Evolutionary conservation across 2,113 vertebrate genomes (phyloP).

Genomic region (Onychostruthus taczanowskii): DNA sequence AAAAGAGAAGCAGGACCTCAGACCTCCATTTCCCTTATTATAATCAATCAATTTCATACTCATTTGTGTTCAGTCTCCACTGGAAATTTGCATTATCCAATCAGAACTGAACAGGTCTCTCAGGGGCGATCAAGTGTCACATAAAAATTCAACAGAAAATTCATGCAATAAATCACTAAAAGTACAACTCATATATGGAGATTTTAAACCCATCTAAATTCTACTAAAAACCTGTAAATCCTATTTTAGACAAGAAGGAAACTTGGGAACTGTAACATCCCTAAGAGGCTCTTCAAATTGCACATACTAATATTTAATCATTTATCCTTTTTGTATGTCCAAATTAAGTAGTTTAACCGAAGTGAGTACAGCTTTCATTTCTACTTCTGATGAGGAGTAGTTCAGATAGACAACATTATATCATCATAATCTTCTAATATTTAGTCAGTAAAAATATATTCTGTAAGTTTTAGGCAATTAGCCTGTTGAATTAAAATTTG

Average conservation of each 20-base stretch:
- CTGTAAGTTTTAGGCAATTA: background rate
- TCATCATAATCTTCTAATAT: background rate
- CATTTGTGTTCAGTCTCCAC: slow-evolving; percentile 76
- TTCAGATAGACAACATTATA: slow-evolving; percentile 48
- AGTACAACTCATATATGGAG: slow-evolving; percentile 57
- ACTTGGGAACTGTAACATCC: slow-evolving; percentile 57
- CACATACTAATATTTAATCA: slow-evolving; percentile 70
- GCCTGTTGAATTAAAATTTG: background rate
- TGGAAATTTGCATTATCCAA: slow-evolving; percentile 79
- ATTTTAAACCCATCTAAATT: slow-evolving; percentile 77
- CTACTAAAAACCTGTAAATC: slow-evolving; percentile 75
- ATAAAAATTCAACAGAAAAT: slow-evolving; percentile 81
- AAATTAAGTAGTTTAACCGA: slow-evolving; percentile 62
- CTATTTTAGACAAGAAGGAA: slow-evolving; percentile 68
- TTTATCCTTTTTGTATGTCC: slow-evolving; percentile 54
- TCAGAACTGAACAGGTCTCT: slow-evolving; percentile 68
- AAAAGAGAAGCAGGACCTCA: slow-evolving; percentile 46
- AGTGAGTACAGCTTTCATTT: slow-evolving; percentile 39
- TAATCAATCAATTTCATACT: slow-evolving; percentile 78
- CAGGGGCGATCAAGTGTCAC: slow-evolving; percentile 69
- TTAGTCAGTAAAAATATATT: background rate
- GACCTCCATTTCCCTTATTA: slow-evolving; percentile 73
- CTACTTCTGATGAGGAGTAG: slow-evolving; percentile 14
- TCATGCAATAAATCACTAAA: slow-evolving; percentile 73
- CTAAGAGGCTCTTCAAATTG: slow-evolving; percentile 60